Evolutionary conservation across 2,797 vertebrate species (phyloP).

Genomic region (Columba guinea): DNA sequence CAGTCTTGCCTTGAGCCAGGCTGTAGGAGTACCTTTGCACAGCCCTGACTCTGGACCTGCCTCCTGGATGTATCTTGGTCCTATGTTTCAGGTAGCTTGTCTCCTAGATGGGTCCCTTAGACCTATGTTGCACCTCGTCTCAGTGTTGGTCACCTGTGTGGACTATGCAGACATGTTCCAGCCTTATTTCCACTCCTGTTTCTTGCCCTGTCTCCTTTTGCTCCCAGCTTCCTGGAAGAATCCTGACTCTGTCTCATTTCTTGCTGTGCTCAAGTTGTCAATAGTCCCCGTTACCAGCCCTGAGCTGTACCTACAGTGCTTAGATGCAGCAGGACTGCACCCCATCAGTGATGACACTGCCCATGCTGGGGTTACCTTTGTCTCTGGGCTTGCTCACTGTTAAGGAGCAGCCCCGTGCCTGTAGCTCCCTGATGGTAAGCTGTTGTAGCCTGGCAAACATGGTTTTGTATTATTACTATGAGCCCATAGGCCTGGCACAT

Average conservation of each 20-base stretch:
- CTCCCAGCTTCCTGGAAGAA: not conserved
- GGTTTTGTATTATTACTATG: not conserved
- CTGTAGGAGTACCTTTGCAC: not conserved
- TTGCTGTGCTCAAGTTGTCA: rapidly evolving
- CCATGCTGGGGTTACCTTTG: not conserved
- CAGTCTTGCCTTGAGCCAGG: not conserved
- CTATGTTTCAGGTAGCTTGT: not conserved
- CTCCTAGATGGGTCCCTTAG: not conserved
- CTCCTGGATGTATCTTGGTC: not conserved
- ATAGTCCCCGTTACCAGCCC: not conserved
- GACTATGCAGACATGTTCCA: not conserved
- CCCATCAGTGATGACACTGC: not conserved
- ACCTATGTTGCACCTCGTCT: not conserved
- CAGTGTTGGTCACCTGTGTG: not conserved
- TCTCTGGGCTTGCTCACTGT: not conserved
- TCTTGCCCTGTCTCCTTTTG: not conserved
- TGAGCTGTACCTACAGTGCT: not conserved
- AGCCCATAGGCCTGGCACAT: not conserved
- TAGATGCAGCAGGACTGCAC: not conserved
- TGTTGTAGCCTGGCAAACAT: not conserved
- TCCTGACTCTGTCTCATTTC: not conserved
- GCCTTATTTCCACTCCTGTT: not conserved
- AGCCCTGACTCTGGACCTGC: not conserved
- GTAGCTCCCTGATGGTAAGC: not conserved
- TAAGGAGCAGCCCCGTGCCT: not conserved